Evolutionary conservation across 2,113 vertebrate genomes (phyloP), one percentile per base, ranked within the genome.

Genomic region (Caranx ignobilis): DNA sequence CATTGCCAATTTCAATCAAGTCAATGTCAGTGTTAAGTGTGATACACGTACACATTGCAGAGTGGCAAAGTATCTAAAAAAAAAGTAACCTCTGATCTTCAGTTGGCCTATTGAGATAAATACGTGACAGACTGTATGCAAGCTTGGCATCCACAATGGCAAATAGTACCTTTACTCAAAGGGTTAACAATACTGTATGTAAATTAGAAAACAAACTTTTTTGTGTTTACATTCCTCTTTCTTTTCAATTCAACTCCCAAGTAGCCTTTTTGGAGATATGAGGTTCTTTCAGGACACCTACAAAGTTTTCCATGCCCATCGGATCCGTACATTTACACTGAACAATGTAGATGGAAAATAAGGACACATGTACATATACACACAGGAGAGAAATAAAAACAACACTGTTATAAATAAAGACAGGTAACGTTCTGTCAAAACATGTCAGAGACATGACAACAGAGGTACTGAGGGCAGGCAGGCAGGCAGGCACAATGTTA

Each of bases 401-500:
- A 90, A 93, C 71, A 91, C 86, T 87, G 87, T 90, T 82, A 88
- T 86, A 94, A 93, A 94, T 88, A 92, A 92, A 91, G 85, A 92
- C 86, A 48, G 73, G 78, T 75, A 54, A 83, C 43, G 41, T 81
- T 81, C 82, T 77, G 88, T 88, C 50, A 57, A 86, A 83, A 77
- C 79, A 83, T 79, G 87, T 91, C 88, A 16, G 79, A 82, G 86
- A 90, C 90, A 74, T 83, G 91, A 89, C 81, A 76, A 91, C 88
- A 88, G 90, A 92, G 85, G 80, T 84, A 88, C 85, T 77, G 86
- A 90, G 90, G 91, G 90, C 89, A 93, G 90, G 88, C 86, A 92
- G 91, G 87, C 78, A 93, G 92, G 91, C 91, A 94, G 92, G 92
- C 90, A 92, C 92, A 90, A 92, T 89, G 90, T 94, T 92, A 92